Conservation (phyloP, 1,140 invertebrate species). For the Bombus soroeensis region DNA sequence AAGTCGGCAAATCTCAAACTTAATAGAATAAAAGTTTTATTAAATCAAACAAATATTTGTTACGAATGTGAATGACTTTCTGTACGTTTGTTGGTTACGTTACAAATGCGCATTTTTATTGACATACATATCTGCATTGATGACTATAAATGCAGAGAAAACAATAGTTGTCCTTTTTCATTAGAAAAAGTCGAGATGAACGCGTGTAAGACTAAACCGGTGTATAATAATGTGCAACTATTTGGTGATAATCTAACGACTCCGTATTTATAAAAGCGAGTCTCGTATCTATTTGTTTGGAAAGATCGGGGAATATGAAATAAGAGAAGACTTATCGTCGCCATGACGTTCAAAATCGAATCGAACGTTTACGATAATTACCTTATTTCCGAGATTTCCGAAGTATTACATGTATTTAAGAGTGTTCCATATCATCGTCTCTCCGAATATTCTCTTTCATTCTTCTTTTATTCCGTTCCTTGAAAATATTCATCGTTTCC, state of each 20-base stretch:
- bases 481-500: neutral
- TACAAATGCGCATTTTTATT: neutral
- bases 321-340: neutral
- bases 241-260: neutral
- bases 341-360: neutral
- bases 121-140: neutral
- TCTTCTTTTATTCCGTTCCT: neutral
- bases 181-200: conserved; percentile 16
- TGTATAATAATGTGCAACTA: neutral
- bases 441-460: neutral
- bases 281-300: neutral
- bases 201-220: neutral
- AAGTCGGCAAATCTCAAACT: neutral
- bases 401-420: neutral
- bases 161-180: neutral
- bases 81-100: neutral
- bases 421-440: neutral
- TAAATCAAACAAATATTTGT: neutral
- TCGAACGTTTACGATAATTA: neutral
- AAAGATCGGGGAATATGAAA: neutral
- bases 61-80: neutral
- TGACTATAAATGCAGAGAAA: neutral
- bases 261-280: neutral
- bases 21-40: neutral
- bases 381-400: neutral